phyloP scores from a whole-genome alignment of 2,888 invertebrate genomes.

The Aphodius sticticus region DNA sequence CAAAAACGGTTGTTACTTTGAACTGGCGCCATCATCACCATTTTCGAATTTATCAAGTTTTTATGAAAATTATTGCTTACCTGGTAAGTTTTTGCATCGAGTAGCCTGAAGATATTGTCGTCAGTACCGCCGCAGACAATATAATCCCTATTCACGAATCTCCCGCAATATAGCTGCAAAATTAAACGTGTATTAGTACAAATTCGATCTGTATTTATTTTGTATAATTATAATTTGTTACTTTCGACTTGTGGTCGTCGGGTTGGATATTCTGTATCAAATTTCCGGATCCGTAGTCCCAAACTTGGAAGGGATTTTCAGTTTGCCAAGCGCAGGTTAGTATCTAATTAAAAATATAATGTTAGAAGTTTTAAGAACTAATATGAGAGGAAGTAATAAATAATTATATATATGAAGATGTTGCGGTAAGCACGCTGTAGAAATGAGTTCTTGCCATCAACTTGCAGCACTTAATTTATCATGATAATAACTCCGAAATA shows the following conservation, averaged over 20 bases:
- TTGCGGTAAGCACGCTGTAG: too few relatives aligned
- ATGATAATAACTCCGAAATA: not conserved
- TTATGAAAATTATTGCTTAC: slow-evolving; percentile 57
- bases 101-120: slow-evolving; percentile 66
- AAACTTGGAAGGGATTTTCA: slow-evolving; percentile 67
- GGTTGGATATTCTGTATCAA: slow-evolving; percentile 67
- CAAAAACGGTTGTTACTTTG: too few relatives aligned
- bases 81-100: slow-evolving; percentile 67
- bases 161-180: slow-evolving; percentile 70
- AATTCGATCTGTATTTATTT: slow-evolving; percentile 10
- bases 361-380: not conserved
- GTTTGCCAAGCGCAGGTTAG: slow-evolving; percentile 72
- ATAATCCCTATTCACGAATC: slow-evolving; percentile 65
- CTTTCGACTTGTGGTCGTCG: slow-evolving; percentile 58
- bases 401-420: too few relatives aligned
- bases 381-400: too few relatives aligned
- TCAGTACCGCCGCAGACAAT: slow-evolving; percentile 70
- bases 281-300: slow-evolving; percentile 73
- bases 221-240: slow-evolving; percentile 36
- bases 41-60: too few relatives aligned
- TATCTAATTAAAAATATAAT: slow-evolving; percentile 59
- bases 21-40: too few relatives aligned
- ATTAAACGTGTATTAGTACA: not conserved
- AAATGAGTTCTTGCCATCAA: too few relatives aligned
- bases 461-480: too few relatives aligned